phyloP scores from a whole-genome alignment of 2,888 invertebrate genomes.

The Athalia circularis region DNA sequence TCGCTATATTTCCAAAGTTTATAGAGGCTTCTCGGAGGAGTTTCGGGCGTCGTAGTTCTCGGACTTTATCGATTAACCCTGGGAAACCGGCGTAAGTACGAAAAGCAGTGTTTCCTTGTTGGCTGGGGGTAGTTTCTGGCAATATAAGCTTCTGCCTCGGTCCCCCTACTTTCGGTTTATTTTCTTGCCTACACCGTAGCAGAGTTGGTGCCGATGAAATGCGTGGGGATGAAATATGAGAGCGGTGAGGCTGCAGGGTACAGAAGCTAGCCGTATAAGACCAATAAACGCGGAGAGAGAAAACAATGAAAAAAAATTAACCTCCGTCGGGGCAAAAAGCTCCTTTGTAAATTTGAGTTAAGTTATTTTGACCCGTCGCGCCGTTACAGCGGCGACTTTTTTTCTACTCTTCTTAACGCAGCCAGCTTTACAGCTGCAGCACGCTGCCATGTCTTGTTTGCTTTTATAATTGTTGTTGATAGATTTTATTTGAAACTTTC shows the following conservation, averaged over 20 bases:
- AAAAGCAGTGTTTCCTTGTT: conserved; percentile 20
- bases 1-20: not conserved
- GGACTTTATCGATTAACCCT: conserved; percentile 37
- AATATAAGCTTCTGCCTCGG: not conserved
- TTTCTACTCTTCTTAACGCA: not conserved
- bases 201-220: conserved; percentile 24
- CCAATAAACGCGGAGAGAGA: conserved; percentile 30
- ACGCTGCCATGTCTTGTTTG: not conserved
- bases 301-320: not conserved
- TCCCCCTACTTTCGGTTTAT: conserved; percentile 31
- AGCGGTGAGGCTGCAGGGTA: not conserved
- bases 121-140: not conserved
- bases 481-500: conserved; percentile 20
- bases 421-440: too few relatives aligned
- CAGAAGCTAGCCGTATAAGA: not conserved
- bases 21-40: not conserved
- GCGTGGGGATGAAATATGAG: conserved; percentile 28
- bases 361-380: conserved; percentile 26
- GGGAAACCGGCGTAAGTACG: conserved; percentile 15
- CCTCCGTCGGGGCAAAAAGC: conserved; percentile 1
- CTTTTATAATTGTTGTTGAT: conserved; percentile 30
- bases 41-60: conserved; percentile 9
- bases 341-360: conserved; percentile 23
- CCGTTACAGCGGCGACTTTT: not conserved
- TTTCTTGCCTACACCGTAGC: conserved; percentile 11